A percentile compares a stretch with the other conserved stretches of the same genome.
These are phyloP conservation scores for Drosophila prostipennis DNA, from an alignment of 2,888 invertebrate genomes.

Conservation along the genomic window DNA sequence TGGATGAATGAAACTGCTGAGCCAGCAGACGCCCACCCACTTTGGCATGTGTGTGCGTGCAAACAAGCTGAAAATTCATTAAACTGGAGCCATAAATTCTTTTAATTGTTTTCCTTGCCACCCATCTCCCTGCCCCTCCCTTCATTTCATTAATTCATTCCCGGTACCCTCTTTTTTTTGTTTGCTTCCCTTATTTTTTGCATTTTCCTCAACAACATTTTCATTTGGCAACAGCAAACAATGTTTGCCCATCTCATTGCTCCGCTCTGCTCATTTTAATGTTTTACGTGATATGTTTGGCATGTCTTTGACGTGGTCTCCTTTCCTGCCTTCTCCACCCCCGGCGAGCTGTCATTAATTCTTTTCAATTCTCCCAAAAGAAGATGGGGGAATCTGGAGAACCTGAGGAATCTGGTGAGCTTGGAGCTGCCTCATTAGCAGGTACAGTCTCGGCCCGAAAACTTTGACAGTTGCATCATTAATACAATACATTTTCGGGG, in stretches of 20 bases:
- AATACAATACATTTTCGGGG: constrained; percentile 33
- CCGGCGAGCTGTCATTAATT: constrained; percentile 49
- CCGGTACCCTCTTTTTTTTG: neutral
- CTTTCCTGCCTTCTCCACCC: neutral
- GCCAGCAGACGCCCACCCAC: constrained; percentile 10
- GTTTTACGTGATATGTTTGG: constrained; percentile 37
- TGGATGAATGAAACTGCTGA: constrained; percentile 37
- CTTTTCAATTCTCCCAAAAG: constrained; percentile 29
- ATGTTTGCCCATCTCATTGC: constrained; percentile 2
- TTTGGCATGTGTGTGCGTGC: constrained; percentile 40
- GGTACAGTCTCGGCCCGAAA: constrained; percentile 39
- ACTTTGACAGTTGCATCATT: constrained; percentile 71
- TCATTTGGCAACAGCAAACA: constrained; percentile 8
- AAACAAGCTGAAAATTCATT: constrained; percentile 77
- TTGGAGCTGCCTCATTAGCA: constrained; percentile 22
- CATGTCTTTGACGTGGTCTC: constrained; percentile 37
- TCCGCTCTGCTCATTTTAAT: constrained; percentile 18
- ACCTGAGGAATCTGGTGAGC: neutral
- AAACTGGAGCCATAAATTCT: constrained; percentile 71
- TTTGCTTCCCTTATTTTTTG: constrained; percentile 5
- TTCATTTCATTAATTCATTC: constrained; percentile 17
- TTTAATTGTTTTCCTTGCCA: constrained; percentile 71
- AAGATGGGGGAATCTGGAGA: neutral
- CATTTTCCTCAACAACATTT: constrained; percentile 18
- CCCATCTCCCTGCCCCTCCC: neutral